Base-by-base conservation (phyloP, 2,797 vertebrate genomes). In the Malacoraja senta region DNA sequence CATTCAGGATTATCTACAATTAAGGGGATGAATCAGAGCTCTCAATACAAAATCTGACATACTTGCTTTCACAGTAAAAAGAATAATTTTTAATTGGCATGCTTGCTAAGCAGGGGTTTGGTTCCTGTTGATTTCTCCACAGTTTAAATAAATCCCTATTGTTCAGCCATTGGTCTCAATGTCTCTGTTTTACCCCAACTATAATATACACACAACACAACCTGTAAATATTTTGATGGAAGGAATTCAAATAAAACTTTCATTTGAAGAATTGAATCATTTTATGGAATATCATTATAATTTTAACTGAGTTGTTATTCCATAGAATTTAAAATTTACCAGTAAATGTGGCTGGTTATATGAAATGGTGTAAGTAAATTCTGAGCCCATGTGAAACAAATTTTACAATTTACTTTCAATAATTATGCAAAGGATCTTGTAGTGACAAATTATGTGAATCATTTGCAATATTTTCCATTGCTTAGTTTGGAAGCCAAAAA, bases 381-480 rank as follows among this genome's bases (percentile, higher is more conserved):
- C 61, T 88, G 61, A 17, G 15, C 84, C 29, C 35, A 10, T 65
- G 84, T 35, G 15, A 32, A 32, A 88, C 15, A 61, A 0, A 72
- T 68, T 88, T 88, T 26, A 32, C 84, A 68, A 8, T 68, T 88
- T 9, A 65, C 61, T 9, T 13, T 68, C 61, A 88, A 8, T 32
- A 65, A 19, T 19, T 68, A 32, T 35, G 83, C 29, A 12, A 65
- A 68, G 65, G 32, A 68, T 35, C n/a, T 65, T 88, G 65, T 68
- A 65, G 35, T 38, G 68, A 38, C 21, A 91, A 32, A 29, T 38
- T 74, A 92, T 29, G 26, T 17, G 24, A 76, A 76, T 44, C 19
- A 76, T 53, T 76, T 76, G 38, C 71, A 76, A 76, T 17, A 92
- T 76, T 92, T 53, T 92, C 38, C 90, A 76, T 92, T 6, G 12